Conservation (phyloP, 2,113 vertebrate species). For the Apeltes quadracus region DNA sequence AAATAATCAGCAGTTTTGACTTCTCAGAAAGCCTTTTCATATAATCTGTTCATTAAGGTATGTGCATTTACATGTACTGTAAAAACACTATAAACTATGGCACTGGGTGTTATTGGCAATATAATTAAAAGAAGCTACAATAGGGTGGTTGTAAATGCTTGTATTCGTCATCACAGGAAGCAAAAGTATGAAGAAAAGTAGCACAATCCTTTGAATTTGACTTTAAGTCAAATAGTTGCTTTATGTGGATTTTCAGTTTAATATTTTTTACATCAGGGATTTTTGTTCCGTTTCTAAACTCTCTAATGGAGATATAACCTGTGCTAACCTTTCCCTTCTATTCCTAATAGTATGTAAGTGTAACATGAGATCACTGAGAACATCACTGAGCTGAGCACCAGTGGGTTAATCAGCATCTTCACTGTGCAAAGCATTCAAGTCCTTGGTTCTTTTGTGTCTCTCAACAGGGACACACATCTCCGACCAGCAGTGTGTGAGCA, state of each 20-base stretch:
- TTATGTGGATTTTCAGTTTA: background rate
- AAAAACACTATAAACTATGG: constrained; percentile 1
- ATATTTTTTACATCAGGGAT: background rate
- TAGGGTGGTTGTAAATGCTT: background rate
- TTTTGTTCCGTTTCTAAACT: background rate
- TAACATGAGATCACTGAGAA: background rate
- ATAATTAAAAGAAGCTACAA: constrained; percentile 4
- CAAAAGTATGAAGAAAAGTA: constrained; percentile 2
- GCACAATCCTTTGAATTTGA: background rate
- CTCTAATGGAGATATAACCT: background rate
- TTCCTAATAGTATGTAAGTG: background rate
- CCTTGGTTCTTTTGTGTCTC: constrained; percentile 41
- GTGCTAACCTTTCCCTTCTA: background rate
- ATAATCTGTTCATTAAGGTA: background rate
- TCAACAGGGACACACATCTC: constrained; percentile 55
- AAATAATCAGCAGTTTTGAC: constrained; percentile 7
- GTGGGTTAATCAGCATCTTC: too few relatives aligned
- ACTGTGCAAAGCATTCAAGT: too few relatives aligned
- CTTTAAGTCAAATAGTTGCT: background rate
- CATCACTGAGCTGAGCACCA: too few relatives aligned
- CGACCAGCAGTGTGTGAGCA: constrained; percentile 27
- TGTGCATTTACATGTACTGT: too few relatives aligned
- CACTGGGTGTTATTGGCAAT: background rate
- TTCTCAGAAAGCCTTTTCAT: background rate
- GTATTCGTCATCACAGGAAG: background rate